Percentiles rank a stretch among this genome's conserved stretches.
Evolutionary conservation across 2,888 invertebrate genomes (phyloP).

Genomic region (Beris morrisii): DNA sequence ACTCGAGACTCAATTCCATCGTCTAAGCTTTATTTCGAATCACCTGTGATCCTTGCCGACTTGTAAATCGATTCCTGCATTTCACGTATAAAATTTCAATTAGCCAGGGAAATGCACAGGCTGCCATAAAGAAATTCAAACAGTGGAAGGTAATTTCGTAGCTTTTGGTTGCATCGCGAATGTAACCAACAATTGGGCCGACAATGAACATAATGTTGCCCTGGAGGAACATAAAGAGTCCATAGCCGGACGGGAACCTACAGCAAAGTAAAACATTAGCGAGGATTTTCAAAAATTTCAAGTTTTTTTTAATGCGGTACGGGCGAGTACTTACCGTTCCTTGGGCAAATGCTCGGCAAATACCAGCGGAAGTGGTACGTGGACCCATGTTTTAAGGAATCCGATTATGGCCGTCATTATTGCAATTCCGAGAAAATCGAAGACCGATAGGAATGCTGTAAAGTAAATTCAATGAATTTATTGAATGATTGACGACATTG

Average conservation of each 20-base stretch:
- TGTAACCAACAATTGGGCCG: conserved; percentile 68
- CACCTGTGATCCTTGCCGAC: neutral
- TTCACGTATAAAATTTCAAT: conserved; percentile 58
- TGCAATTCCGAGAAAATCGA: conserved; percentile 61
- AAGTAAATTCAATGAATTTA: conserved; percentile 21
- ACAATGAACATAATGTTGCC: conserved; percentile 69
- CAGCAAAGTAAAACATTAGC: neutral
- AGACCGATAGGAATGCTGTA: conserved; percentile 60
- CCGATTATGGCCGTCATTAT: conserved; percentile 66
- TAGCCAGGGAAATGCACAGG: conserved; percentile 71
- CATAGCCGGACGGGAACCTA: conserved; percentile 71
- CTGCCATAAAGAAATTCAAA: conserved; percentile 65
- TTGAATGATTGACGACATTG: conserved; percentile 24
- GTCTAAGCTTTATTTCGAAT: neutral
- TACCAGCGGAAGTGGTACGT: conserved; percentile 70
- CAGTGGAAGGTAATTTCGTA: conserved; percentile 68
- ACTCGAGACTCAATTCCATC: neutral
- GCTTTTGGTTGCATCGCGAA: conserved; percentile 65
- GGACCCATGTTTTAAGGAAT: conserved; percentile 69
- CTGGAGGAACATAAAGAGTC: conserved; percentile 71
- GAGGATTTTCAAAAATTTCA: conserved; percentile 16
- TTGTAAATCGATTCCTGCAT: conserved; percentile 21
- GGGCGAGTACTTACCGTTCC: conserved; percentile 54
- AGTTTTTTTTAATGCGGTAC: conserved; percentile 20
- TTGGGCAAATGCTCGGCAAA: conserved; percentile 69